Conservation (phyloP, 35 echinoderm and acorn worm genomes). For the Apostichopus parvimensis region DNA sequence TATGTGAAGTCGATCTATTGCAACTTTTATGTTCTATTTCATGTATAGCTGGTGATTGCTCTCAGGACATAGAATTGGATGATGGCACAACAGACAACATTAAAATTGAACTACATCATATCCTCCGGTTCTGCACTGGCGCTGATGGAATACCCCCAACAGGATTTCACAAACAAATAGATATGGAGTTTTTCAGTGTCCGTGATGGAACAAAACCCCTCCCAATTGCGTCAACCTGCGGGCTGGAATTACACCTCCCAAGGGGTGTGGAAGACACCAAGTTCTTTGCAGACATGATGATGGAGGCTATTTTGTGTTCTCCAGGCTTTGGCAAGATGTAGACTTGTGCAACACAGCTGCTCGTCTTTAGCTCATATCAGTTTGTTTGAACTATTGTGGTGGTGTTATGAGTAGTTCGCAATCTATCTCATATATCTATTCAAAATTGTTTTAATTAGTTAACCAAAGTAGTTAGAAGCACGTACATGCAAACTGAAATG, state of each 20-base stretch:
- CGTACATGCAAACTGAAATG: too few species aligned
- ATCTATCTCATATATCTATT: too few species aligned
- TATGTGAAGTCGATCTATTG: too few species aligned
- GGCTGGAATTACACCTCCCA: neutral
- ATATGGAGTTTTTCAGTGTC: neutral
- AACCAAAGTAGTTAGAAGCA: too few species aligned
- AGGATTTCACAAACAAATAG: neutral
- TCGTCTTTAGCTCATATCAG: too few species aligned
- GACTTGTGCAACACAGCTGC: too few species aligned
- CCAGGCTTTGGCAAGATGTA: neutral
- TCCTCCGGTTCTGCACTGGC: neutral
- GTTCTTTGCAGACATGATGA: neutral
- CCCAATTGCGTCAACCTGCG: neutral
- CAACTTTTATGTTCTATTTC: too few species aligned
- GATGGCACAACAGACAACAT: neutral
- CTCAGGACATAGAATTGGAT: neutral
- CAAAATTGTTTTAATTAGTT: too few species aligned
- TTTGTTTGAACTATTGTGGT: too few species aligned
- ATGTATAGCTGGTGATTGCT: neutral
- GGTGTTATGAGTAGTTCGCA: too few species aligned
- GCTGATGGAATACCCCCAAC: neutral
- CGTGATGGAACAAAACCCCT: neutral
- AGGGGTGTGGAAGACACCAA: neutral
- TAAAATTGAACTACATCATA: neutral
- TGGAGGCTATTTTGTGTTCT: neutral